Conservation (phyloP, 2,113 vertebrate species). For the Bettongia penicillata region DNA sequence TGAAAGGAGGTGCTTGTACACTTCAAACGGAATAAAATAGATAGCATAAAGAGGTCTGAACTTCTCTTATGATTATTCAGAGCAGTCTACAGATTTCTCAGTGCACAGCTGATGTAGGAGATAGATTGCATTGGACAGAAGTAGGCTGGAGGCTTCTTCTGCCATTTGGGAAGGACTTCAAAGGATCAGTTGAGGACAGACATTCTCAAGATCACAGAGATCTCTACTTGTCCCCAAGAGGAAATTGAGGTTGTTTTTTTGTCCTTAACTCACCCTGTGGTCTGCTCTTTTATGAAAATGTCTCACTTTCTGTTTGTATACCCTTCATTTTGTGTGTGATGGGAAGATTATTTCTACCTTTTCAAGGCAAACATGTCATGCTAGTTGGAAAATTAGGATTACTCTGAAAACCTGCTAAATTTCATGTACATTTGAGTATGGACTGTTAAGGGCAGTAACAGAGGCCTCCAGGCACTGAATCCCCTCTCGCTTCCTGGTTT, state of each 20-base stretch:
- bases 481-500: not conserved
- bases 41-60: not conserved
- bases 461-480: not conserved
- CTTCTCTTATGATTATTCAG: not conserved
- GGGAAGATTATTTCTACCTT: not conserved
- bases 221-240: not conserved
- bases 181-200: not conserved
- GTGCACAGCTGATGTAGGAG: not conserved
- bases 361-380: not conserved
- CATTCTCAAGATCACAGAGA: not conserved
- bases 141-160: not conserved
- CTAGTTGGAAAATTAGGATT: not conserved
- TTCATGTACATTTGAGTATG: not conserved
- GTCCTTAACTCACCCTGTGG: not conserved
- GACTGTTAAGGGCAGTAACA: not conserved
- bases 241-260: not conserved
- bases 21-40: not conserved
- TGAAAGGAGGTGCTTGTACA: not conserved
- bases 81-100: not conserved
- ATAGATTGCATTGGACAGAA: not conserved
- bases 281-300: not conserved
- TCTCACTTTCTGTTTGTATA: conserved; percentile 30
- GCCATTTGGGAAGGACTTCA: not conserved
- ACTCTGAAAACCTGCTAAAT: not conserved
- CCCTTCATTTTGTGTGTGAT: not conserved